These are phyloP conservation scores for Tichodroma muraria DNA, from an alignment of 2,113 vertebrate genomes.

Conservation along the genomic window DNA sequence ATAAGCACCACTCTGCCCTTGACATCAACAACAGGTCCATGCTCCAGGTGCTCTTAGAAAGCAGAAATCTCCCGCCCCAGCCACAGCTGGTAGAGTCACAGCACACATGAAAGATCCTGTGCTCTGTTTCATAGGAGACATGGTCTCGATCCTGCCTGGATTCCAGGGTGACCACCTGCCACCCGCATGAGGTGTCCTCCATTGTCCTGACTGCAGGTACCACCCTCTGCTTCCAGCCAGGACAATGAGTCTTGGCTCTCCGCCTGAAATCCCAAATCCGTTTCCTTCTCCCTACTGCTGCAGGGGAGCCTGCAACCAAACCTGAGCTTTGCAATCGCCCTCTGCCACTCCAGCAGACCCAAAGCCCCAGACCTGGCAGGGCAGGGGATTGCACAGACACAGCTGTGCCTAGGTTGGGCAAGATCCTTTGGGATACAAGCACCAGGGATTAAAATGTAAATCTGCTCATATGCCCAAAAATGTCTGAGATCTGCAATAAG, in stretches of 20 bases:
- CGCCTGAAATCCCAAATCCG: not conserved
- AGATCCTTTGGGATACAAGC: not conserved
- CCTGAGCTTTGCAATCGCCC: not conserved
- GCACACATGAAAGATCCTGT: not conserved
- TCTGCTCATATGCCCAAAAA: not conserved
- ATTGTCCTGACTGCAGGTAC: not conserved
- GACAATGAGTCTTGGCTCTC: not conserved
- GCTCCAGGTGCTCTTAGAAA: not conserved
- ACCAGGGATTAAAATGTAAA: not conserved
- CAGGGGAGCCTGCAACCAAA: not conserved
- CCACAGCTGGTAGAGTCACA: fast-evolving
- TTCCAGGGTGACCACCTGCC: not conserved
- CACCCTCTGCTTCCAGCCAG: not conserved
- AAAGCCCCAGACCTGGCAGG: not conserved
- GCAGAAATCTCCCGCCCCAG: not conserved
- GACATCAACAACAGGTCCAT: not conserved
- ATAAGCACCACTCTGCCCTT: not conserved
- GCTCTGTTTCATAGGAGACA: fast-evolving
- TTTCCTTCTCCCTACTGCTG: not conserved
- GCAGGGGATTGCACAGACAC: not conserved
- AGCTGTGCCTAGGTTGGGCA: not conserved
- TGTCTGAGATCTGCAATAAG: fast-evolving
- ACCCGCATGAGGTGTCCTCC: not conserved
- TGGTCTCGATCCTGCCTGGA: not conserved
- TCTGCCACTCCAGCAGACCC: not conserved